A percentile compares a stretch with the other conserved stretches of the same genome.
These are phyloP conservation scores for Nycticorax nycticorax DNA, from an alignment of 2,113 vertebrate species.

Conservation along the genomic window DNA sequence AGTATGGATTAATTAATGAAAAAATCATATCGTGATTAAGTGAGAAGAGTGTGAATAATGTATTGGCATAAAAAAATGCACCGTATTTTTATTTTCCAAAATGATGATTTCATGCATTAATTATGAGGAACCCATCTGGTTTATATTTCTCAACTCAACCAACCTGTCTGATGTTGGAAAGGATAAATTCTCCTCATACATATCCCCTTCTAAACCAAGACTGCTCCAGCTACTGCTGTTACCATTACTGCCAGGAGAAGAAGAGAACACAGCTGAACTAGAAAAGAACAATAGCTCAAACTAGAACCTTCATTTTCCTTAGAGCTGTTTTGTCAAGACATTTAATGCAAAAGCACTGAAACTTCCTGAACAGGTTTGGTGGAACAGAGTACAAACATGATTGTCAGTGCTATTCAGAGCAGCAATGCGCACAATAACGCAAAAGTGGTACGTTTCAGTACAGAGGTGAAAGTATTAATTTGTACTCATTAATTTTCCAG, in stretches of 20 bases:
- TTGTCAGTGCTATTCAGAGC: not conserved
- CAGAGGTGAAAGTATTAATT: not conserved
- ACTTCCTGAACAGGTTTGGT: not conserved
- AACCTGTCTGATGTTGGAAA: conserved; percentile 99
- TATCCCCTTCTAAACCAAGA: conserved; percentile 98
- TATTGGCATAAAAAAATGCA: conserved; percentile 42
- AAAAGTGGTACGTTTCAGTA: not conserved
- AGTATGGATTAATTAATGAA: conserved; percentile 66
- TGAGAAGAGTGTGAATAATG: conserved; percentile 53
- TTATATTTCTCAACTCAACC: conserved; percentile 78
- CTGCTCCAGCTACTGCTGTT: conserved; percentile 99
- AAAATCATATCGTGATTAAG: conserved; percentile 66
- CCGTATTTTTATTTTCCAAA: conserved; percentile 57
- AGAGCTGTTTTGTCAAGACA: conserved; percentile 21
- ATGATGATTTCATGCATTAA: conserved; percentile 84
- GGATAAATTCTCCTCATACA: conserved; percentile 95
- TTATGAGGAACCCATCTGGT: conserved; percentile 70
- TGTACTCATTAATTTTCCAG: not conserved
- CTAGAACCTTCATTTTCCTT: conserved; percentile 53
- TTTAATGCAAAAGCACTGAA: not conserved
- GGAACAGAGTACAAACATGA: not conserved
- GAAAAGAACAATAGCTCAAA: conserved; percentile 66
- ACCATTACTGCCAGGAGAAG: conserved; percentile 95
- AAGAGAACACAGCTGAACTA: conserved; percentile 84
- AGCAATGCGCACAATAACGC: not conserved